These are phyloP conservation scores for Trogon surrucura DNA, from an alignment of 2,113 vertebrate genomes.

Conservation along the genomic window DNA sequence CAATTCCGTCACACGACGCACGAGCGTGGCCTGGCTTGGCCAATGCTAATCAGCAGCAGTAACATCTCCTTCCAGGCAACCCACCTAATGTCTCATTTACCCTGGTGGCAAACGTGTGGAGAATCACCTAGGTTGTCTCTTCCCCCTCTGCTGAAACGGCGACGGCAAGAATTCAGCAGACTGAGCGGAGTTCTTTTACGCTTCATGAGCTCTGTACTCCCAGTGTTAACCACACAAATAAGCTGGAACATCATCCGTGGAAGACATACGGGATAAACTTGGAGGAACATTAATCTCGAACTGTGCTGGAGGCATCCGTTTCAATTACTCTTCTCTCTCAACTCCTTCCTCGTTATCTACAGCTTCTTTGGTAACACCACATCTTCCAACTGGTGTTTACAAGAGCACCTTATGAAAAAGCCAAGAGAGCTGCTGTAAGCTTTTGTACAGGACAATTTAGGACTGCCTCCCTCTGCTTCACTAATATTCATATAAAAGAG, in stretches of 20 bases:
- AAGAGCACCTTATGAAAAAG: background rate
- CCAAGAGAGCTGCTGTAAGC: background rate
- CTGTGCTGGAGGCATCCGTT: background rate
- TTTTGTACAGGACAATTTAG: background rate
- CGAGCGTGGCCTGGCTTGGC: background rate
- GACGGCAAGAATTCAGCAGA: background rate
- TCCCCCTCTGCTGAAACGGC: background rate
- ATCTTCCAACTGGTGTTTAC: background rate
- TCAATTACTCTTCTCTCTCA: background rate
- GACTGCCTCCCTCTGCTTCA: background rate
- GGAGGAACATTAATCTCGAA: constrained; percentile 2
- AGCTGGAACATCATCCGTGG: background rate
- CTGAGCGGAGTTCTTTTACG: background rate
- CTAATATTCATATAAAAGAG: background rate
- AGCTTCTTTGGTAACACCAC: background rate
- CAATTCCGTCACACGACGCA: background rate
- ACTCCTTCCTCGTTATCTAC: background rate
- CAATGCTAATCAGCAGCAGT: accelerated
- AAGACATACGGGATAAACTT: constrained; percentile 39
- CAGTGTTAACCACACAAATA: background rate
- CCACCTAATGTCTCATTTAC: background rate
- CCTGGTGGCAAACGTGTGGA: background rate
- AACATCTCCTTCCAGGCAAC: background rate
- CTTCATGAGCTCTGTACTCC: background rate
- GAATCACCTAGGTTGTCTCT: background rate